Evolutionary conservation across 2,888 invertebrate genomes (phyloP).

Genomic region (Cynaeus angustus): DNA sequence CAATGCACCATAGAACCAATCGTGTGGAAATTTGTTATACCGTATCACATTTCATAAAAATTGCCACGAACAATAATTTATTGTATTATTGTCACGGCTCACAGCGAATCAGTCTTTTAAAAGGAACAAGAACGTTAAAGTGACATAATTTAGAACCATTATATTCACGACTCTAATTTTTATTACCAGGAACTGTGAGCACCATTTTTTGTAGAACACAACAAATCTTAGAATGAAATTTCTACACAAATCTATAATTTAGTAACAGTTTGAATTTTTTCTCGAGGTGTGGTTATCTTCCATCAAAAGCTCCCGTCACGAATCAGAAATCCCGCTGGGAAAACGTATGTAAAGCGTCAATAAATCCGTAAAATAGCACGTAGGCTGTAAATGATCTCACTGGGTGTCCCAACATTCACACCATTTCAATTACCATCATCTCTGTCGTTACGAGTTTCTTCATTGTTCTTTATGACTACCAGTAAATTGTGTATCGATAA

Average conservation of each 20-base stretch:
- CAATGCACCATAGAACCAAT: too few species aligned
- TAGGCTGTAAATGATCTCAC: not conserved
- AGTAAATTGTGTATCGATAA: slow-evolving; percentile 12
- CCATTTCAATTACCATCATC: not conserved
- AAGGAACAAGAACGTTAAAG: too few species aligned
- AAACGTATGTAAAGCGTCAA: not conserved
- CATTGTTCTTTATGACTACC: slow-evolving; percentile 3
- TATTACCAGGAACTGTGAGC: too few species aligned
- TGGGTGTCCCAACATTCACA: slow-evolving; percentile 9
- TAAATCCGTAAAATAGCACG: slow-evolving; percentile 6
- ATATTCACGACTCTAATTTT: too few species aligned
- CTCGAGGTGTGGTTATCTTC: not conserved
- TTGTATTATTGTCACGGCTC: too few species aligned
- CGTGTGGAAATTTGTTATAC: too few species aligned
- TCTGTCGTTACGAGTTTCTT: slow-evolving; percentile 2
- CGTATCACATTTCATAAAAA: too few species aligned
- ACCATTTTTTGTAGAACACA: too few species aligned
- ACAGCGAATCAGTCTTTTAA: too few species aligned
- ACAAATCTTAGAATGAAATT: too few species aligned
- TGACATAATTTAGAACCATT: too few species aligned
- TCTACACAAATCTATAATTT: not conserved
- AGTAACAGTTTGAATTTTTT: not conserved
- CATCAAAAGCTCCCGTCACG: not conserved
- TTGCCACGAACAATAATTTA: too few species aligned
- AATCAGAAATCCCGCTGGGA: not conserved